Base-by-base conservation (phyloP, 2,113 vertebrate genomes). In the Benitochromis conjunctus region DNA sequence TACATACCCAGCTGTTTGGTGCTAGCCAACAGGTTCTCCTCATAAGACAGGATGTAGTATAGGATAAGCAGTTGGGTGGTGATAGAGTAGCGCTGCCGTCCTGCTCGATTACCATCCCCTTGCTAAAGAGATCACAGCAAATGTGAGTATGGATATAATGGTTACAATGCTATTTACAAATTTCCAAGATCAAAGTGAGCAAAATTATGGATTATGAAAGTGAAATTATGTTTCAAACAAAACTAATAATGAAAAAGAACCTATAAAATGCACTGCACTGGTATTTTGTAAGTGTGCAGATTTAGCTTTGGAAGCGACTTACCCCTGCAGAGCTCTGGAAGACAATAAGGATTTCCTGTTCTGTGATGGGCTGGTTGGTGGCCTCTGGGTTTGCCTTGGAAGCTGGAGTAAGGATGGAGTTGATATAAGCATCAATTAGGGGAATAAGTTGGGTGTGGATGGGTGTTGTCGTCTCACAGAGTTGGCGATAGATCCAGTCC, bases 401-500 rank as follows among this genome's bases (percentile, higher is more conserved):
- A 7, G 99, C 98, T 36, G 99, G 99, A 34, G 98, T 99, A 83
- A 99, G 97, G 84, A 99, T 96, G 86, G 99, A 99, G 95, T 99
- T 99, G 90, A 99, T 98, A 87, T 99, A 99, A 64, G 97, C 98
- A 12, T 99, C 98, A 11, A 99, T 98, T 3, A 99, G 96, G 80
- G 98, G 98, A 66, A 99, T 97, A 54, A 99, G 91, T 71, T 99
- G 99, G 69, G 98, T 98, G 91, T 99, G 99, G 36, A 99, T 98
- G 0, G 99, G 98, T 19, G 97, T 98, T 74, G 96, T 97, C 2
- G 98, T 99, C 94, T 99, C 97, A 88, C 98, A 99, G 46, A 99
- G 96, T 92, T 99, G 99, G 36, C 97, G 96, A 84, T 98, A 99
- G 94, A 99, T 99, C 99, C 98, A 99, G 88, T 99, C 98, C 99